These are phyloP conservation scores for Mus pahari DNA, from an alignment of 2,113 vertebrate genomes.

Conservation along the genomic window DNA sequence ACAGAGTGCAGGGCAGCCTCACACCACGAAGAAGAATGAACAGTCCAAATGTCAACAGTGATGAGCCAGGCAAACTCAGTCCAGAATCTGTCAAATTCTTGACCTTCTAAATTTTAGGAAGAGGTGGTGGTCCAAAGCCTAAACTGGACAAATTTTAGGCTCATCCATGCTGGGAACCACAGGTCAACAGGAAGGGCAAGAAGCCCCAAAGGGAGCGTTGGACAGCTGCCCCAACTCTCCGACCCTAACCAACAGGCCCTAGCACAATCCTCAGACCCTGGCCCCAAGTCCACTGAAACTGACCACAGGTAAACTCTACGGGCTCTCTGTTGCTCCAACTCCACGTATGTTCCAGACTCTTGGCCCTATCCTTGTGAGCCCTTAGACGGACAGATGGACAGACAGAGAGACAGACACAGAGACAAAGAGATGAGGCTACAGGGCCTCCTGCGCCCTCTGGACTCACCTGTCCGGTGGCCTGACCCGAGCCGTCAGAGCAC, in stretches of 20 bases:
- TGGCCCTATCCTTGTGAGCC: slow-evolving; percentile 49
- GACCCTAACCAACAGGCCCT: background rate
- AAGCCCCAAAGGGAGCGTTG: background rate
- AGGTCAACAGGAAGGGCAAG: background rate
- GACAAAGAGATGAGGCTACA: slow-evolving; percentile 41
- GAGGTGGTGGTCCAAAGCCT: background rate
- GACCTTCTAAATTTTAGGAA: background rate
- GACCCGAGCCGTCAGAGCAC: slow-evolving; percentile 96
- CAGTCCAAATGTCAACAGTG: background rate
- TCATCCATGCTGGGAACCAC: background rate
- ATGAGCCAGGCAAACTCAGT: background rate
- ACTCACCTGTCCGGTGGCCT: slow-evolving; percentile 94
- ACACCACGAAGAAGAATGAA: background rate
- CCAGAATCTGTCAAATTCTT: background rate
- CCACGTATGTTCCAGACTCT: background rate
- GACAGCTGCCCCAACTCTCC: background rate
- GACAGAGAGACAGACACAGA: slow-evolving; percentile 17
- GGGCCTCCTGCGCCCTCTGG: slow-evolving; percentile 43
- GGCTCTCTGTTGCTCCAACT: slow-evolving; percentile 26
- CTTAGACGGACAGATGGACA: slow-evolving; percentile 59
- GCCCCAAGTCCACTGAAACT: background rate
- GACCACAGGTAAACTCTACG: background rate
- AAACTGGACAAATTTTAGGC: background rate
- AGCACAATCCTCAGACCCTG: background rate
- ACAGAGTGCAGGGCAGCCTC: background rate